A percentile compares a stretch with the other conserved stretches of the same genome.
phyloP scores from a whole-genome alignment of 2,888 invertebrate species.

The Oligia strigilis region DNA sequence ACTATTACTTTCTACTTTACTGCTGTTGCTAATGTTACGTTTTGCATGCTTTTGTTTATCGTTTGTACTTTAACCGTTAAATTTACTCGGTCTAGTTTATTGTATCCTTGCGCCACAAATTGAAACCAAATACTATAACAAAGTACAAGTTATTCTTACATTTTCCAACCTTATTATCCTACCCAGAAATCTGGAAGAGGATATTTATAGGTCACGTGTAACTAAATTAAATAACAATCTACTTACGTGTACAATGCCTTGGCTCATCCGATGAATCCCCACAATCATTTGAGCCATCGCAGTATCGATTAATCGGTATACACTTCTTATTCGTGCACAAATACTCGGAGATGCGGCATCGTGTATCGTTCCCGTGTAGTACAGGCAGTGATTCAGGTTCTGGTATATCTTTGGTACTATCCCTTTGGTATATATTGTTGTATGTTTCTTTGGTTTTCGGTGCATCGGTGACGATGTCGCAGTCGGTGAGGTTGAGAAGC shows the following conservation, averaged over 20 bases:
- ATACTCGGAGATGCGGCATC: conserved; percentile 93
- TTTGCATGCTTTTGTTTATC: conserved; percentile 35
- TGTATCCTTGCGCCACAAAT: not conserved
- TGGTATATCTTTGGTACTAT: conserved; percentile 77
- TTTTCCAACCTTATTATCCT: not conserved
- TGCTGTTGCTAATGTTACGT: conserved; percentile 28
- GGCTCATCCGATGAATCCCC: conserved; percentile 95
- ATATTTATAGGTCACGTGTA: not conserved
- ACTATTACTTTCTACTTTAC: conserved; percentile 54
- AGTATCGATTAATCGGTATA: conserved; percentile 93
- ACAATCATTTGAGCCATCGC: conserved; percentile 95
- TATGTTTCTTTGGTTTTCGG: conserved; percentile 63
- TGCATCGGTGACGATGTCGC: conserved; percentile 79
- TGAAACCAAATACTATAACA: not conserved
- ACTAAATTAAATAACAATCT: conserved; percentile 5
- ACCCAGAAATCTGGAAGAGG: not conserved
- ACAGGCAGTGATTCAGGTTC: conserved; percentile 86
- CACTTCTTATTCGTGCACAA: conserved; percentile 92
- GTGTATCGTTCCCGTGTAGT: conserved; percentile 85
- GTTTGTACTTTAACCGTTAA: conserved; percentile 17
- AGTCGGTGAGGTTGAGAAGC: conserved; percentile 78
- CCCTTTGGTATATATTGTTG: conserved; percentile 74
- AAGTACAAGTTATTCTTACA: not conserved
- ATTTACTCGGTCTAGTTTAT: conserved; percentile 25
- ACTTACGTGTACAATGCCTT: conserved; percentile 95